Evolutionary conservation across 2,888 invertebrate genomes (phyloP), one percentile per base, ranked within the genome.

Genomic region (Agrotis exclamationis): DNA sequence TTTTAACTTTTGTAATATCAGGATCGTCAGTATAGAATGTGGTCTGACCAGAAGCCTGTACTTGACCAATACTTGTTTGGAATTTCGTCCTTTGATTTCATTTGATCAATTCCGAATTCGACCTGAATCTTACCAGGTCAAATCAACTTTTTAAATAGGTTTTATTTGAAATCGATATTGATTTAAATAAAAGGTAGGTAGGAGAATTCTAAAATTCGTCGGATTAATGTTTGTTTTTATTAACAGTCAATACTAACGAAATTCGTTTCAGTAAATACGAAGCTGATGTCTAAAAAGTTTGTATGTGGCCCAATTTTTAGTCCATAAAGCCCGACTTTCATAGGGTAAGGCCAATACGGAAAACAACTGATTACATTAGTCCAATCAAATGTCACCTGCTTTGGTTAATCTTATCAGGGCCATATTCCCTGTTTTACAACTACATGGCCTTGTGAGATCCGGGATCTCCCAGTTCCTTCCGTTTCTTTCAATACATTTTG

Each of bases 221-320:
- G n/a, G n/a, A n/a, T n/a, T n/a, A n/a, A n/a, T n/a, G n/a, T n/a
- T n/a, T n/a, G n/a, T n/a, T n/a, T n/a, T n/a, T n/a, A n/a, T n/a
- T n/a, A n/a, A n/a, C n/a, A n/a, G n/a, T n/a, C n/a, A n/a, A n/a
- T 33, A 33, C 33, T 33, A 33, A 33, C 7, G 33, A 33, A 6
- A 33, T 7, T 33, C 33, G 7, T 33, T 33, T 33, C 33, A 33
- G 33, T 33, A 7, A 18, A 11, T 50, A 33, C 57, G 1, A 51
- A 50, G 47, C 69, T 76, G 2, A 50, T 20, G 28, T 70, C 18
- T 44, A 3, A 56, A 33, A 74, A 74, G 22, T 58, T 76, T 1
- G 20, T 33, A 20, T 20, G 18, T 59, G 57, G 11, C n/a, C 53
- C 45, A 39, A 24, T 57, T 48, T 59, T 62, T 20, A 57, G 48